Evolutionary conservation across 2,797 vertebrate species (phyloP).

Genomic region (Australoheros facetus): DNA sequence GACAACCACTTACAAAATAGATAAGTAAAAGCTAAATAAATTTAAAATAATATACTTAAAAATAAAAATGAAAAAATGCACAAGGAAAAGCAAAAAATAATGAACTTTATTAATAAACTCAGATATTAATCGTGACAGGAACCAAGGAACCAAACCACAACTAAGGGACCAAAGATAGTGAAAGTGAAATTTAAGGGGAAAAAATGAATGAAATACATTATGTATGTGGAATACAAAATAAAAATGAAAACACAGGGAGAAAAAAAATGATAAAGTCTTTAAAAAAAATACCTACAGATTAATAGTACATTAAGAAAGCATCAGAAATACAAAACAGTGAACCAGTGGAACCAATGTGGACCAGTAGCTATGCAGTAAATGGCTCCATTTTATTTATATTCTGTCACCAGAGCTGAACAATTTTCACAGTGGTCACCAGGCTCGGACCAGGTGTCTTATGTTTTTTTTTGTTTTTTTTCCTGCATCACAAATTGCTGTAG

Average conservation of each 20-base stretch:
- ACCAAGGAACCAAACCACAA: not conserved
- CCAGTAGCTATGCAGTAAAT: not conserved
- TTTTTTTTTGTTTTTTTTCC: fast-evolving
- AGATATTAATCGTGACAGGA: not conserved
- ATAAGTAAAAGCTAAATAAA: not conserved
- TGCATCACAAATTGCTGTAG: not conserved
- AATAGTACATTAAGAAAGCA: not conserved
- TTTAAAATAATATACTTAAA: not conserved
- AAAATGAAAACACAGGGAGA: not conserved
- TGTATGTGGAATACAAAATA: not conserved
- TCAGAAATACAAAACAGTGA: not conserved
- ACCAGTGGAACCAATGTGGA: not conserved
- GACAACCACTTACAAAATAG: not conserved
- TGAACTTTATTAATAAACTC: not conserved
- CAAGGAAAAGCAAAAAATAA: too few species aligned
- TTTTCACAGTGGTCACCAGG: not conserved
- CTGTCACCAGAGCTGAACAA: not conserved
- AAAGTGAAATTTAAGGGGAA: not conserved
- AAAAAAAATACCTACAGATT: too few species aligned
- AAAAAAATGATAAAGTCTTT: not conserved
- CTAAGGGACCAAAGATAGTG: not conserved
- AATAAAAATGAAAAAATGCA: too few species aligned
- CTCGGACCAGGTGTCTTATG: fast-evolving
- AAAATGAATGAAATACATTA: not conserved
- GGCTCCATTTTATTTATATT: not conserved